Evolutionary conservation across 2,797 vertebrate species (phyloP), one percentile per base, ranked within the genome.

Genomic region (Phataginus tetradactyla): DNA sequence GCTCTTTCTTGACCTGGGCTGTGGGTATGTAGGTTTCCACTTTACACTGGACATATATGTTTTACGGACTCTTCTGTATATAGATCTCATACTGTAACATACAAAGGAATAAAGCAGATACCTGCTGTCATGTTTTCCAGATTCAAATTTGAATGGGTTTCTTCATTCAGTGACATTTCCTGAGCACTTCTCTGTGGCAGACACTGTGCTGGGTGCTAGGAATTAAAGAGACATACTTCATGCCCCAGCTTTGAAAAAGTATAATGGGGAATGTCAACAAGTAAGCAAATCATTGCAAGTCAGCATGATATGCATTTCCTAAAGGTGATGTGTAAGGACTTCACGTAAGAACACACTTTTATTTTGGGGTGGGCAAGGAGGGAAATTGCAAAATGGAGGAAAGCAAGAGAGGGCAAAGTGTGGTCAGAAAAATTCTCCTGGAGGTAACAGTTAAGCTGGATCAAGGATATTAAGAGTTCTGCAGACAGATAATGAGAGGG

Each of bases 271-370:
- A 90, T 57, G 88, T 6, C 32, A 68, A 77, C 21, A 25, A 45
- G 27, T 64, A 81, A 96, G 86, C 25, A 93, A 79, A 68, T 63
- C 49, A 63, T 68, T 42, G 69, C 61, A 78, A 93, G 80, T 83
- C 42, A 37, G 13, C 29, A 34, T 71, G 59, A 27, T 37, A 27
- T 14, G 0, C 72, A 42, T 89, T 91, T 88, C 94, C 83, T 66
- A 39, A 42, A 85, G 42, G 39, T 74, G 20, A 59, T 75, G 23
- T 68, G 4, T 39, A 87, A 93, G 27, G 83, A 92, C 42, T 68
- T 86, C 61, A 49, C 81, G 51, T 63, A 89, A 74, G 34, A 74
- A 32, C 9, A 51, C 27, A 53, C 14, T 90, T 91, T 92, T 71
- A 68, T 91, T 79, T 63, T 57, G 53, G 14, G 7, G 25, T 80